phyloP scores from a whole-genome alignment of 2,113 vertebrate genomes.

The western clawed frog (Xenopus tropicalis) region UCB_Xtro_10.0 CM004447.2:27248001-27248500 shows the following conservation, averaged over 20 bases:
- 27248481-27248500: conserved; percentile 66
- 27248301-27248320: conserved; percentile 54
- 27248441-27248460: conserved; percentile 72
- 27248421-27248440: conserved; percentile 68
- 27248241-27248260: conserved; percentile 44
- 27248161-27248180: too few species aligned
- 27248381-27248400: conserved; percentile 63
- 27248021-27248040: too few species aligned
- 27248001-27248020: too few species aligned
- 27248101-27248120: too few species aligned
- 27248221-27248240: too few species aligned
- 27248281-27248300: conserved; percentile 51
- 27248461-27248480: conserved; percentile 74
- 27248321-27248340: conserved; percentile 64
- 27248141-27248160: too few species aligned
- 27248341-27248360: conserved; percentile 57
- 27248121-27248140: too few species aligned
- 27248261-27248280: conserved; percentile 45
- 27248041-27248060: too few species aligned
- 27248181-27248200: too few species aligned
- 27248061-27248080: too few species aligned
- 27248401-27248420: conserved; percentile 51
- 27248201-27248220: too few species aligned
- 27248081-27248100: too few species aligned
- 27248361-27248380: conserved; percentile 63